These are phyloP conservation scores for Pemphigus obesinymphae DNA, from an alignment of 1,140 invertebrate species.

Conservation along the genomic window DNA sequence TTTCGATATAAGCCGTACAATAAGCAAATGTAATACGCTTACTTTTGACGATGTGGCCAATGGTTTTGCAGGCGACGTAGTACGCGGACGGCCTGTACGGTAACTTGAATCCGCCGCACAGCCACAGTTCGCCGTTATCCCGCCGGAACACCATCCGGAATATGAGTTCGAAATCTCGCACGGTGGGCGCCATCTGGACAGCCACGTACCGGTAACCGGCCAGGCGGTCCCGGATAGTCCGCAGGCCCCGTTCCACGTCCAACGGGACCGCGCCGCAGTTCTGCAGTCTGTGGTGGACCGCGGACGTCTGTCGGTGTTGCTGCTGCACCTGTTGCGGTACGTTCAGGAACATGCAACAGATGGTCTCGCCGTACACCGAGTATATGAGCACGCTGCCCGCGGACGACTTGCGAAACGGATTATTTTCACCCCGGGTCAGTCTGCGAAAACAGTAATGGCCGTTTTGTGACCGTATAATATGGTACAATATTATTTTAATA, in stretches of 20 bases:
- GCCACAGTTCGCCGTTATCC: not conserved
- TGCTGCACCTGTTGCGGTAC: not conserved
- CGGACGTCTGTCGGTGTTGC: not conserved
- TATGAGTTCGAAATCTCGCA: not conserved
- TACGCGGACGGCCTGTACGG: too few species aligned
- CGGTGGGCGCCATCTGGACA: not conserved
- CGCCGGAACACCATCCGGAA: not conserved
- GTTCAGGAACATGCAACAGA: not conserved
- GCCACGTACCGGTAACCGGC: not conserved
- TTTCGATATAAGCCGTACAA: too few species aligned
- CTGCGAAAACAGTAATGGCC: too few species aligned
- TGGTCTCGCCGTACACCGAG: not conserved
- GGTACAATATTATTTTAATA: too few species aligned
- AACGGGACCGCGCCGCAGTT: not conserved
- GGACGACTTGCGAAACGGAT: too few species aligned
- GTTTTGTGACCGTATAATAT: too few species aligned
- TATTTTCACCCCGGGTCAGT: too few species aligned
- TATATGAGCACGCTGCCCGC: not conserved
- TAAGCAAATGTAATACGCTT: too few species aligned
- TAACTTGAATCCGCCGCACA: too few species aligned
- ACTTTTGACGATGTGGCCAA: too few species aligned
- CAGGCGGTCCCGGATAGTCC: not conserved
- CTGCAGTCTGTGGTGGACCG: not conserved
- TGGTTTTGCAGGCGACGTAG: too few species aligned
- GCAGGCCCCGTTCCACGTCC: not conserved